These are phyloP conservation scores for cattle (Bos taurus) DNA, from an alignment of 2,113 vertebrate genomes.

Conservation along the genomic window ARS-UCD2.0 NC_037357.1:88607501-88608000, in stretches of 20 bases:
- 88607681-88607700: not conserved
- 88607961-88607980: not conserved
- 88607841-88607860: not conserved
- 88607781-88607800: not conserved
- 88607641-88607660: not conserved
- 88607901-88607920: not conserved
- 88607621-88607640: not conserved
- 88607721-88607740: not conserved
- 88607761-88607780: not conserved
- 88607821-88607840: not conserved
- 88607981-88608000: not conserved
- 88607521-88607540: not conserved
- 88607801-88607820: not conserved
- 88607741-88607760: not conserved
- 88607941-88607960: not conserved
- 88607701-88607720: not conserved
- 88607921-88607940: not conserved
- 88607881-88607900: not conserved
- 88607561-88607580: not conserved
- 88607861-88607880: not conserved
- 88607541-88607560: not conserved
- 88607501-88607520: constrained; percentile 22
- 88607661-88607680: not conserved
- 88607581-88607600: not conserved
- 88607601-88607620: not conserved